Conservation (phyloP, 2,113 vertebrate species). For the Rissa tridactyla region DNA sequence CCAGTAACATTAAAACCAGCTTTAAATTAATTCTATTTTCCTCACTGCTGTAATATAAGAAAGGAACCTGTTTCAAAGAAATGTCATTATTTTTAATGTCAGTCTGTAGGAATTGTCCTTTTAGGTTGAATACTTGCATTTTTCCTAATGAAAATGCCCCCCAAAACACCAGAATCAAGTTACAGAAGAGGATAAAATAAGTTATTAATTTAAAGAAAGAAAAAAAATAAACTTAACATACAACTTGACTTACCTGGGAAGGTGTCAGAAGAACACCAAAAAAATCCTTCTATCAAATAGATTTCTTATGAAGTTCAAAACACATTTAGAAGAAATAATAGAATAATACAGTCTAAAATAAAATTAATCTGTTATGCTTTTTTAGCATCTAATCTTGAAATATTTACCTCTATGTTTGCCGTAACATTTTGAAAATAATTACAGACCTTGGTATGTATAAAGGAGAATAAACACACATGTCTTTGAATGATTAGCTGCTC, state of each 20-base stretch:
- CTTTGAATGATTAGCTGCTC: not conserved
- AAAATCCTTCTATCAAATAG: not conserved
- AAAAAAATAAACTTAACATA: not conserved
- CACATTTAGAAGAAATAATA: not conserved
- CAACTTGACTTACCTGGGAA: not conserved
- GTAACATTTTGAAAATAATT: not conserved
- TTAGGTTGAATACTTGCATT: not conserved
- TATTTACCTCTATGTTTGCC: not conserved
- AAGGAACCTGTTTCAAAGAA: not conserved
- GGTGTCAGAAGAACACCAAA: not conserved
- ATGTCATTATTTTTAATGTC: not conserved
- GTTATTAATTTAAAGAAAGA: not conserved
- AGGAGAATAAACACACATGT: rapidly evolving
- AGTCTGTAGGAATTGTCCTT: not conserved
- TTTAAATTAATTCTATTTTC: not conserved
- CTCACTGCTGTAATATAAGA: not conserved
- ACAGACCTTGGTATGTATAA: not conserved
- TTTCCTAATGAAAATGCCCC: not conserved
- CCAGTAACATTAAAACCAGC: not conserved
- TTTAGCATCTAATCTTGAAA: not conserved
- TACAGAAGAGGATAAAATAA: not conserved
- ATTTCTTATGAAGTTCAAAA: not conserved
- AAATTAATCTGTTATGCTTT: not conserved
- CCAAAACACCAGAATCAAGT: not conserved
- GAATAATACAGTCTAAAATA: not conserved